Base-by-base conservation (phyloP, 1,140 invertebrate species). In the Hestina assimilis region DNA sequence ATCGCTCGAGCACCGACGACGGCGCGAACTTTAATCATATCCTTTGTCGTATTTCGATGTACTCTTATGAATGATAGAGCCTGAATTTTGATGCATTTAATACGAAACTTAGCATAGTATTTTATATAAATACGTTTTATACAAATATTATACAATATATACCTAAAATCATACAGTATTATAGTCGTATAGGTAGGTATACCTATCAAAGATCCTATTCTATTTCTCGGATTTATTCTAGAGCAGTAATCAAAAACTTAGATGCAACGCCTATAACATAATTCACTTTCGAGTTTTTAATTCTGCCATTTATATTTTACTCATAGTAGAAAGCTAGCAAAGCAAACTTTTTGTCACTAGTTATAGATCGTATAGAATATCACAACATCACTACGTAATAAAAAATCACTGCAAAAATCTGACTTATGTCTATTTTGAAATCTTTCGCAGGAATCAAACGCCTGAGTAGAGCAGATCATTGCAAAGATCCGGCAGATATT, bases 381-480 rank as follows among this genome's bases (percentile, higher is more conserved):
- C 72, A 85, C 74, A 63, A 51, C 56, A 58, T 19, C 15, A 38
- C 33, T 41, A 54, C 59, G 64, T 72, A 59, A 72, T 69, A 77
- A 65, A 74, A 61, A n/a, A 68, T 66, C 59, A 63, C 68, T 64
- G 59, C 76, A 74, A 55, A 75, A 73, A 69, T 70, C 59, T 83
- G 77, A 84, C 81, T 79, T 57, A 79, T 64, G 74, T 67, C 58
- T 72, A 75, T 76, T 86, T 86, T 79, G 55, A 80, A 83, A 86
- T 83, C 73, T 85, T 88, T 90, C 89, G 65, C 82, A 93, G 92
- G 92, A 93, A 89, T 93, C 92, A 82, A 93, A 93, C 90, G 92
- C 92, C 91, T 93, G 92, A 93, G 92, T 93, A 91, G 92, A 93
- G 90, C 91, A 92, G 92, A 93, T 93, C 90, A 93, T 93, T 92